Percentiles rank a stretch among this genome's conserved stretches.
These are phyloP conservation scores for Equus przewalskii DNA, from an alignment of 2,113 vertebrate genomes.

Conservation along the genomic window DNA sequence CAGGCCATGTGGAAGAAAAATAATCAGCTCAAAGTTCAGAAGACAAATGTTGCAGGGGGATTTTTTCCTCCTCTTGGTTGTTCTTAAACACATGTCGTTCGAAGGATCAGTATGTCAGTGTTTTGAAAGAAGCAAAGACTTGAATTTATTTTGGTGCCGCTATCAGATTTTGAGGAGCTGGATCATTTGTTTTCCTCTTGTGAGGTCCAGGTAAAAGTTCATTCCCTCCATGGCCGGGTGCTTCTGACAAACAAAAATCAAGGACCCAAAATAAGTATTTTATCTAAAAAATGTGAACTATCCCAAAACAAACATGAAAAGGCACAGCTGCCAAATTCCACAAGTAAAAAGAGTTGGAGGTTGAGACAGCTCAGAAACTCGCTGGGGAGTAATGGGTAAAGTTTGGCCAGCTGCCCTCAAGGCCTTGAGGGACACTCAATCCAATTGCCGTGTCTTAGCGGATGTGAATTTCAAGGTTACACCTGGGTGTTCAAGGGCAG, in stretches of 20 bases:
- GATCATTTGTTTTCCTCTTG: conserved; percentile 87
- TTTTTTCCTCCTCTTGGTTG: conserved; percentile 74
- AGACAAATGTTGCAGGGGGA: conserved; percentile 76
- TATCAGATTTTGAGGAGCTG: conserved; percentile 85
- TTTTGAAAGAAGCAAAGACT: conserved; percentile 86
- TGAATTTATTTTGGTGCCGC: conserved; percentile 85
- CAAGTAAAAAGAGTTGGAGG: conserved; percentile 83
- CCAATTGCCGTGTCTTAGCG: conserved; percentile 94
- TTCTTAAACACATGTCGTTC: conserved; percentile 71
- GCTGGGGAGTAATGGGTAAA: conserved; percentile 91
- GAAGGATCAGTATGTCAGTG: conserved; percentile 74
- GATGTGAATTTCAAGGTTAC: conserved; percentile 99
- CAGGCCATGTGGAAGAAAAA: conserved; percentile 82
- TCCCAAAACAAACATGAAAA: conserved; percentile 88
- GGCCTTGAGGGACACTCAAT: conserved; percentile 94
- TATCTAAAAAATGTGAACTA: conserved; percentile 90
- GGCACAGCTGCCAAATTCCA: conserved; percentile 87
- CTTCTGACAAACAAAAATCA: conserved; percentile 89
- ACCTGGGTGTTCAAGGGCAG: conserved; percentile 99
- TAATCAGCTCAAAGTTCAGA: conserved; percentile 84
- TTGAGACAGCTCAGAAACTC: conserved; percentile 86
- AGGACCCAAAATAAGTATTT: conserved; percentile 88
- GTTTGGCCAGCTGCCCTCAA: conserved; percentile 91
- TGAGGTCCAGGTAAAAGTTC: conserved; percentile 92
- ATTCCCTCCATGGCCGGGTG: conserved; percentile 81